Evolutionary conservation across 2,797 vertebrate species (phyloP).

Genomic region (Channa striata): DNA sequence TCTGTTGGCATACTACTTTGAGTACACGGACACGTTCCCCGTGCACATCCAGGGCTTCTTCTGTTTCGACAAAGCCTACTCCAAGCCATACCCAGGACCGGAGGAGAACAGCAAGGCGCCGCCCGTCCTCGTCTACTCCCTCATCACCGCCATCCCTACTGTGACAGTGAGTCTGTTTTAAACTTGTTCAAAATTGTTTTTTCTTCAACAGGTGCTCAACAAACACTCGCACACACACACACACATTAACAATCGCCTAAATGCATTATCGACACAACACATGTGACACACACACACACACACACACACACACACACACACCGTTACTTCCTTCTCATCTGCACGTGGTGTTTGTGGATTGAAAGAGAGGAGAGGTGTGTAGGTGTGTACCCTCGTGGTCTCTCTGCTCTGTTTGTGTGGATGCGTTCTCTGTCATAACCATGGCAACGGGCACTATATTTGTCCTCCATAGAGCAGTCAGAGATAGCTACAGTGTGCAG

Average conservation of each 20-base stretch:
- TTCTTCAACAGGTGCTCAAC: constrained; percentile 61
- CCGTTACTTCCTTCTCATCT: constrained; percentile 32
- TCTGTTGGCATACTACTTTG: constrained; percentile 93
- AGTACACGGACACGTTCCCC: constrained; percentile 94
- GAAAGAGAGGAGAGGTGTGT: constrained; percentile 63
- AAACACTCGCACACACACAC: constrained; percentile 6
- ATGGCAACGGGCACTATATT: constrained; percentile 82
- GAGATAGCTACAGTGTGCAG: constrained; percentile 55
- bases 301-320: background rate
- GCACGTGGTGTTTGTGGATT: constrained; percentile 70
- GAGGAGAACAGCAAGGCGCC: constrained; percentile 91
- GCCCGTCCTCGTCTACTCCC: constrained; percentile 91
- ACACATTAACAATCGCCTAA: constrained; percentile 1
- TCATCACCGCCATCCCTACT: constrained; percentile 91
- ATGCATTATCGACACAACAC: background rate
- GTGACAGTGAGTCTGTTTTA: constrained; percentile 86
- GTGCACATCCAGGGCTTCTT: constrained; percentile 94
- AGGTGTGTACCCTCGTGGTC: constrained; percentile 78
- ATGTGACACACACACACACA: constrained; percentile 10
- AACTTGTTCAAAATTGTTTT: constrained; percentile 31
- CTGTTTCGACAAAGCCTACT: constrained; percentile 91
- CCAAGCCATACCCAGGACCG: constrained; percentile 91
- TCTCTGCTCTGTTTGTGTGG: constrained; percentile 68
- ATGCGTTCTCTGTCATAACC: constrained; percentile 73
- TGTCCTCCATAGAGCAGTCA: constrained; percentile 67